phyloP scores from a whole-genome alignment of 2,888 invertebrate genomes.

The Epinotia brunnichana region DNA sequence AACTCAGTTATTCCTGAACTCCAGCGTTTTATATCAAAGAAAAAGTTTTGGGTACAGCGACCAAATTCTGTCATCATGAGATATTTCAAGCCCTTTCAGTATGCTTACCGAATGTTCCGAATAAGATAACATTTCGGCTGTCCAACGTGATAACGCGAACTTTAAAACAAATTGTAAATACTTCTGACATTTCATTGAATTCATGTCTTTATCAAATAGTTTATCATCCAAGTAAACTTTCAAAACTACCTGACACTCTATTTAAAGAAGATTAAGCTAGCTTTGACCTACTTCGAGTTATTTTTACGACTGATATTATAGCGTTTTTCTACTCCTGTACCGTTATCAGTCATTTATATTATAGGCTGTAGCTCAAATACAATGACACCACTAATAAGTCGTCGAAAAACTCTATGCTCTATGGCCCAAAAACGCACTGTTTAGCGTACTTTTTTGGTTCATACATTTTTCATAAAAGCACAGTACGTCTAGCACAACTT shows the following conservation, averaged over 20 bases:
- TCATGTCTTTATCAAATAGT: no score
- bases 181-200: not conserved
- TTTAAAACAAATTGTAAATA: constrained; percentile 15
- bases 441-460: no score
- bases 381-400: no score
- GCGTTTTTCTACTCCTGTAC: no score
- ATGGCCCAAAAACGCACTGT: no score
- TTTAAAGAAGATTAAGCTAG: constrained; percentile 14
- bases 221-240: constrained; percentile 12
- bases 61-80: constrained; percentile 38
- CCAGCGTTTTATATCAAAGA: constrained; percentile 36
- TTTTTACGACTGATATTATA: no score
- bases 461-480: no score
- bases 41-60: constrained; percentile 39
- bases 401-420: no score
- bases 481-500: no score
- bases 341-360: no score
- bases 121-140: constrained; percentile 17
- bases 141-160: constrained; percentile 5
- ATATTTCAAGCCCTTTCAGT: constrained; percentile 39
- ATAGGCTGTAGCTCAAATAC: no score
- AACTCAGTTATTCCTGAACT: constrained; percentile 15
- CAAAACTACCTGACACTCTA: constrained; percentile 8
- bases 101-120: constrained; percentile 19
- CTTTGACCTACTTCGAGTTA: not conserved